Base-by-base conservation (phyloP, 2,113 vertebrate species). In the Tachycineta bicolor region DNA sequence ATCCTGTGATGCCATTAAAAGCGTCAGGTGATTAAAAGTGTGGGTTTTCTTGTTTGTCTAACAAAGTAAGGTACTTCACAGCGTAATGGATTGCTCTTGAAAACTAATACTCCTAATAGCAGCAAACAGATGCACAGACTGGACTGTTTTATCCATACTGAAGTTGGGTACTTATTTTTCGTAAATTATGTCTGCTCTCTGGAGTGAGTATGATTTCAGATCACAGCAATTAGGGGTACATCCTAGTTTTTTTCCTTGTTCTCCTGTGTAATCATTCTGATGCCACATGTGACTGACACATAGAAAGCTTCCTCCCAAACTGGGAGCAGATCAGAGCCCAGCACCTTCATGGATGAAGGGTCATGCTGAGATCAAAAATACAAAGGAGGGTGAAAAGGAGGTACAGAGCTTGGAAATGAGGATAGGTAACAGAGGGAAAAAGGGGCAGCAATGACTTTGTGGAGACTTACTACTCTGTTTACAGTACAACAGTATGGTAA, bases 1-100 rank as follows among this genome's bases (percentile, higher is more conserved):
- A 91, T 76, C 89, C 89, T 70, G 67, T 91, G 93, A 96, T 80
- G 91, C 91, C 89, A 90, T 95, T 93, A 94, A 94, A 95, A 96
- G 62, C 92, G 86, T 93, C 85, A 69, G 87, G 71, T 93, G 83
- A 96, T 90, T 90, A 85, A 77, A 97, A 95, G 85, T 93, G 92
- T 77, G 82, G 73, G 83, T 43, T 95, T 94, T 88, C 71, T 95
- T 92, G 75, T 94, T 91, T 95, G 64, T 71, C 90, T 94, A 85
- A 88, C 91, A 91, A 96, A 95, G 73, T 88, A 90, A 90, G 75
- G 55, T 60, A 93, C 87, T 97, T 90, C 75, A 93, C 34, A 14
- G 26, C 60, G 71, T 74, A 96, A 96, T 81, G 83, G 87, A 90
- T 87, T 93, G 79, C 90, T 92, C 86, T 96, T 93, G 60, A 93